Percentiles rank a stretch among this genome's conserved stretches.
Evolutionary conservation across 1,140 invertebrate genomes (phyloP).

Genomic region (Scaptomyza hsui): DNA sequence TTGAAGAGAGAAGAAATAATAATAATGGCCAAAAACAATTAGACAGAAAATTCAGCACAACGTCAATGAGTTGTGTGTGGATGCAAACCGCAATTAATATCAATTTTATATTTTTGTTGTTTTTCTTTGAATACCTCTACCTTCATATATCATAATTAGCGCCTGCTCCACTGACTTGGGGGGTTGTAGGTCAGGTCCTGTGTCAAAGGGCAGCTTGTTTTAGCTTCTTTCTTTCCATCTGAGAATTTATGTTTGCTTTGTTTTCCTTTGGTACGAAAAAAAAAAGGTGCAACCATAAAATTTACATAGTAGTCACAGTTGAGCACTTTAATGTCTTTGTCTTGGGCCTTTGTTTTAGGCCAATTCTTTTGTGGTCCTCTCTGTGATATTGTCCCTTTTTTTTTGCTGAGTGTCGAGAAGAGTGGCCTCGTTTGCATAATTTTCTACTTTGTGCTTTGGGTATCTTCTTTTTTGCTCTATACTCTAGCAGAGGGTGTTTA

Average conservation of each 20-base stretch:
- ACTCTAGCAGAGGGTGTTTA: constrained; percentile 4
- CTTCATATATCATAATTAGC: constrained; percentile 77
- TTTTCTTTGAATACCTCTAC: constrained; percentile 36
- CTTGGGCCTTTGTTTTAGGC: constrained; percentile 41
- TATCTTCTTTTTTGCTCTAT: constrained; percentile 11
- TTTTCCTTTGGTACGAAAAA: background rate
- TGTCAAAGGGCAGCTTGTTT: background rate
- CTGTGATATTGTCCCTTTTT: constrained; percentile 40
- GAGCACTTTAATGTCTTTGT: constrained; percentile 45
- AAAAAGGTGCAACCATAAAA: constrained; percentile 51
- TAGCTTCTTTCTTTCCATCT: background rate
- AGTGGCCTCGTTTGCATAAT: constrained; percentile 62
- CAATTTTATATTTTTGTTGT: constrained; percentile 65
- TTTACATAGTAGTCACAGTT: constrained; percentile 60
- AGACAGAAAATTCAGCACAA: constrained; percentile 39
- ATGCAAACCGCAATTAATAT: constrained; percentile 70
- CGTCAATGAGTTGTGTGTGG: constrained; percentile 45
- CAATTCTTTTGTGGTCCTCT: constrained; percentile 35
- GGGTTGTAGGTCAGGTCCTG: background rate
- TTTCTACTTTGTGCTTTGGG: constrained; percentile 55
- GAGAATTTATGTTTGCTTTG: constrained; percentile 8
- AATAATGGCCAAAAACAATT: constrained; percentile 72
- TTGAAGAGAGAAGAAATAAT: constrained; percentile 13
- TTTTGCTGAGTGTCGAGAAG: constrained; percentile 6
- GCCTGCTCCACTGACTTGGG: constrained; percentile 23